Evolutionary conservation across 2,113 vertebrate genomes (phyloP), one percentile per base, ranked within the genome.

Genomic region (Polypterus bichir): DNA sequence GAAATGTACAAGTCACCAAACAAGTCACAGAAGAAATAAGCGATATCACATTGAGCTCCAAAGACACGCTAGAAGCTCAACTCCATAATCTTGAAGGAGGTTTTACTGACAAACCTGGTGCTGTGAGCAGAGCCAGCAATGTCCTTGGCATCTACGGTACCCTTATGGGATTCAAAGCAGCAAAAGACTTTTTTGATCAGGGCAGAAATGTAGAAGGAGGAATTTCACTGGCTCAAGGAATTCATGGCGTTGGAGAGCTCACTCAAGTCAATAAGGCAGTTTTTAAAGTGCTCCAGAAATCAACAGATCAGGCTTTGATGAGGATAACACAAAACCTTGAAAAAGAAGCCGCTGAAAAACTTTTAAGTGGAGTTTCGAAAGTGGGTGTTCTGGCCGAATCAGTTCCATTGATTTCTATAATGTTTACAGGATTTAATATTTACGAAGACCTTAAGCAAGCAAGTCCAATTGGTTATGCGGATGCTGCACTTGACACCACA

Each of bases 91-190:
- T 46, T 6, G 27, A 45, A 9, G 49, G 5, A 11, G 46, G 7
- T 8, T 7, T 44, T 5, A 44, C n/a, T 6, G 5, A 5, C 9
- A 44, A 9, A 7, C 5, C 7, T 9, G 5, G 44, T 4, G 5
- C 54, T 5, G 44, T 5, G 54, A 44, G n/a, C 10, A 65, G n/a
- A 53, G 27, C 55, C 27, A 65, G 55, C 48, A 10, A 60, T 51
- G 59, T 3, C 9, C 6, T 65, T 5, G 51, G 46, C 11, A 48
- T 65, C n/a, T 65, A 55, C 48, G 7, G 57, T 9, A 65, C 10
- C 6, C 9, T 65, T 4, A 65, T 65, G 58, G 59, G 64, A 6
- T 65, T 65, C 9, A 57, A 65, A 10, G 64, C 6, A 27, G 62
- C 8, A 5, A 63, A 49, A 5, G 47, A 63, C 11, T 52, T 55